Percentiles rank a stretch among this genome's conserved stretches.
Evolutionary conservation across 2,888 invertebrate species (phyloP).

Genomic region (Tetramorium bicarinatum): DNA sequence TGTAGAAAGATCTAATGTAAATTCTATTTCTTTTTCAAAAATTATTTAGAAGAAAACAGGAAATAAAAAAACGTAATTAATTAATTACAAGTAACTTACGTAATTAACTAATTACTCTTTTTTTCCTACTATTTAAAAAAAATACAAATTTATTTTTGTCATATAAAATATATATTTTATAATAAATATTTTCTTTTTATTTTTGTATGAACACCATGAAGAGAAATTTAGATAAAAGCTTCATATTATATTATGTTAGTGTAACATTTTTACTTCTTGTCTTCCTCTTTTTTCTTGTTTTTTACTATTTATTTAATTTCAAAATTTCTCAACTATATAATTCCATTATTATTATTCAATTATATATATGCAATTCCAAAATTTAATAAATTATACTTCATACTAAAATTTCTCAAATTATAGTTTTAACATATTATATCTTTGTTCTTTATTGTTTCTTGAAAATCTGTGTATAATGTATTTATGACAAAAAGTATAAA

Average conservation of each 20-base stretch:
- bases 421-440: background rate
- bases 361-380: background rate
- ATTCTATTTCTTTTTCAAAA: background rate
- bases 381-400: background rate
- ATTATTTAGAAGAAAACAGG: background rate
- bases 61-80: background rate
- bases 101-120: background rate
- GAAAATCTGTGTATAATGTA: too few species aligned
- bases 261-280: background rate
- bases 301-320: background rate
- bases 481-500: background rate
- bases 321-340: background rate
- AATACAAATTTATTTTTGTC: background rate
- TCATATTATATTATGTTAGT: background rate
- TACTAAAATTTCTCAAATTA: background rate
- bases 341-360: too few species aligned
- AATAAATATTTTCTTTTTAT: background rate
- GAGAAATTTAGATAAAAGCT: background rate
- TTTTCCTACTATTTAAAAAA: too few species aligned
- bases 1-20: background rate
- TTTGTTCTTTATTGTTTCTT: background rate
- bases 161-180: background rate
- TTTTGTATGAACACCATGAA: background rate
- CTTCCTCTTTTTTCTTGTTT: background rate
- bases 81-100: background rate